Base-by-base conservation (phyloP, 2,797 vertebrate species). In the Mergus octosetaceus region DNA sequence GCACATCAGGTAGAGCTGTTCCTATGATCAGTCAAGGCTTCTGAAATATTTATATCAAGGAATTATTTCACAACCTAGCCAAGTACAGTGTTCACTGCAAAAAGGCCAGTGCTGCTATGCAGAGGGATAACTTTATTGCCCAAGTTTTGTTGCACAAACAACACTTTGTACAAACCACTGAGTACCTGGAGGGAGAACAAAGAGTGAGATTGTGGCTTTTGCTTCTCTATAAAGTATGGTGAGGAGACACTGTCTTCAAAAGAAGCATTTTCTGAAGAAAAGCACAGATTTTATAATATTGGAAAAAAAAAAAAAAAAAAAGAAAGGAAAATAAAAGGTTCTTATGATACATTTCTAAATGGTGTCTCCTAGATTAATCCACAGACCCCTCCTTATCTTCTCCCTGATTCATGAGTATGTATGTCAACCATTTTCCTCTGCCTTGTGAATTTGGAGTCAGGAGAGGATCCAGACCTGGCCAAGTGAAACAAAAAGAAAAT, bases 1-100 rank as follows among this genome's bases (percentile, higher is more conserved):
- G 18, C 36, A 53, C 32, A 38, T 70, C 60, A 76, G 64, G 61
- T 64, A 90, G 62, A 93, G 70, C 43, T 39, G 17, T 53, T 79
- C 65, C 69, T 74, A 28, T 41, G 43, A 87, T 87, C 57, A 78
- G 0, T 86, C 70, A 64, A 70, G 60, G 64, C 16, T 47, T 70
- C 79, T 96, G 85, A 94, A 94, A 94, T 85, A 91, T 88, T 94
- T 78, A 88, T 45, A 43, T 24, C 32, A 43, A 95, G 68, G 28
- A 72, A 90, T 36, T 19, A 87, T 57, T 86, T 79, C 39, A 77
- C 54, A 73, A 30, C 49, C 8, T 49, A 18, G n/a, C 45, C 36
- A 77, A 77, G 28, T 19, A 39, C 22, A 43, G 22, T 6, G 38
- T 54, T 77, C 60, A 64, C 28, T 68, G 30, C 18, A 77, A 68